phyloP scores from a whole-genome alignment of 2,113 vertebrate genomes.

The Glaucidium brasilianum region DNA sequence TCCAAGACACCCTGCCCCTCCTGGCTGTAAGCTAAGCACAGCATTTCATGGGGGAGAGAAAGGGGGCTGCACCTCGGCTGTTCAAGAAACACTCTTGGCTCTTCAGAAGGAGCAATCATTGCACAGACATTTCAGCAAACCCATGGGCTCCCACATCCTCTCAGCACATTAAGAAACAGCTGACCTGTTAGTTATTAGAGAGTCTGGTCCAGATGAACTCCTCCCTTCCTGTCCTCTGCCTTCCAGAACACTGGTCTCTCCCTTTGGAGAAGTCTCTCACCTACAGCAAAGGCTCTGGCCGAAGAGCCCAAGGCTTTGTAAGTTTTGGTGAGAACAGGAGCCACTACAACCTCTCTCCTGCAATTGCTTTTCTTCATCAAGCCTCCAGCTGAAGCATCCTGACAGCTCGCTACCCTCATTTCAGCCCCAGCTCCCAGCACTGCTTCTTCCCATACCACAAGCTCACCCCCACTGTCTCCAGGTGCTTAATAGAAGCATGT shows the following conservation, averaged over 20 bases:
- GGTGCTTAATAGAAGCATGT: rapidly evolving
- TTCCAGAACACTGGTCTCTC: constrained; percentile 21
- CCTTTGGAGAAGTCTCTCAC: constrained; percentile 11
- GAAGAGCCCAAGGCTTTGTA: background rate
- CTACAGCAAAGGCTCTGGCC: constrained; percentile 8
- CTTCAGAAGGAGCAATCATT: background rate
- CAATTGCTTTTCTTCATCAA: background rate
- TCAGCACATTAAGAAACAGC: background rate
- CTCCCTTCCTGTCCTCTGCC: constrained; percentile 53
- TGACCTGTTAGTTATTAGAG: background rate
- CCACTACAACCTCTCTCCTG: background rate
- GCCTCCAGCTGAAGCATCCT: background rate
- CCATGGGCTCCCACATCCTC: background rate
- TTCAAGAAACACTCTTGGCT: background rate
- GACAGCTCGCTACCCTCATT: rapidly evolving
- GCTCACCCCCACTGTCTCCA: background rate
- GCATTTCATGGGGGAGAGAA: background rate
- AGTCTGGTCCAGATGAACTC: constrained; percentile 12
- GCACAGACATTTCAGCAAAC: background rate
- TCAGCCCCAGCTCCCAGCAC: background rate
- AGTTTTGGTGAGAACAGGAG: background rate
- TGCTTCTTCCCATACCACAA: background rate
- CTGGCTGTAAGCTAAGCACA: rapidly evolving
- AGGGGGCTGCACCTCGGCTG: background rate
- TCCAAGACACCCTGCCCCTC: background rate